Conservation (phyloP, 2,797 vertebrate genomes). For the Spea hammondii region DNA sequence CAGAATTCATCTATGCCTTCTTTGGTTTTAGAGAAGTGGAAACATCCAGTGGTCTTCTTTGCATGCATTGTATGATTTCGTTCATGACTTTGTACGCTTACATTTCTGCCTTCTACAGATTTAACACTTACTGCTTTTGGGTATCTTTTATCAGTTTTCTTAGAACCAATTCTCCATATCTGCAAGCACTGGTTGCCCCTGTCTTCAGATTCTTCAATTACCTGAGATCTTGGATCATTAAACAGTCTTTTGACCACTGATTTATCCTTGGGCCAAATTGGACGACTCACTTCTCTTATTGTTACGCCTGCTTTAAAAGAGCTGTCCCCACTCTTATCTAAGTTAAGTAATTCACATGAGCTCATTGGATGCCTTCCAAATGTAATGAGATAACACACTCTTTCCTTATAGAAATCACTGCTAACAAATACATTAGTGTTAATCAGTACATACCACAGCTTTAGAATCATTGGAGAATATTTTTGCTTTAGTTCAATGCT, state of each 20-base stretch:
- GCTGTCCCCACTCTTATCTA: not conserved
- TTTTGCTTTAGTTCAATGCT: conserved; percentile 4
- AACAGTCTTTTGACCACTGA: conserved; percentile 44
- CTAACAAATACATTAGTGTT: not conserved
- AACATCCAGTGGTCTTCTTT: conserved; percentile 32
- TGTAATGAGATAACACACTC: conserved; percentile 37
- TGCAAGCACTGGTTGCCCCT: conserved; percentile 37
- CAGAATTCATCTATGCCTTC: not conserved
- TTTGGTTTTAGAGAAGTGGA: conserved; percentile 27
- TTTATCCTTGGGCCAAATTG: conserved; percentile 42
- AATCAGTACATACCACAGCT: conserved; percentile 26
- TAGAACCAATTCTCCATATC: conserved; percentile 40
- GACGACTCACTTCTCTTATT: conserved; percentile 12
- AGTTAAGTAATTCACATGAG: not conserved
- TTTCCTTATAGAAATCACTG: conserved; percentile 26
- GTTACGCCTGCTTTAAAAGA: conserved; percentile 29
- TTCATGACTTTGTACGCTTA: not conserved
- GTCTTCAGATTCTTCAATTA: conserved; percentile 9
- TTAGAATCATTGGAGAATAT: conserved; percentile 7
- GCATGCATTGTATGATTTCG: not conserved
- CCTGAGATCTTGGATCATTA: conserved; percentile 14
- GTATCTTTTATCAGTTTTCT: conserved; percentile 18
- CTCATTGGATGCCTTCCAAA: conserved; percentile 14
- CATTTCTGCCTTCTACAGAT: conserved; percentile 2
- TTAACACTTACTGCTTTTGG: conserved; percentile 7